These are phyloP conservation scores for Acipenser oxyrinchus DNA, from an alignment of 2,797 vertebrate genomes.

Conservation along the genomic window DNA sequence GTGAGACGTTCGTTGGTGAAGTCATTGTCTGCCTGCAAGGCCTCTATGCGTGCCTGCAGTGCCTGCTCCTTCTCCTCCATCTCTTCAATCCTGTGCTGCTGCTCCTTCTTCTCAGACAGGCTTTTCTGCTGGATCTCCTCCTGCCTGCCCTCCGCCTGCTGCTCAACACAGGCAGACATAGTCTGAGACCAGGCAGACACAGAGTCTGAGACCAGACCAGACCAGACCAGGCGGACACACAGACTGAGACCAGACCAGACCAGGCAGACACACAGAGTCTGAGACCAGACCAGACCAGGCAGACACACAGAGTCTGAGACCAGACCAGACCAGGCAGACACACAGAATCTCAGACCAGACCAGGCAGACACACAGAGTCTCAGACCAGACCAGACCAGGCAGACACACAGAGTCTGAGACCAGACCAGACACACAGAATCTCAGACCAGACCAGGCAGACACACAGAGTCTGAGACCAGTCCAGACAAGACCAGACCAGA, in stretches of 20 bases:
- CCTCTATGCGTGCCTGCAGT: slow-evolving; percentile 94
- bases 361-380: too few relatives aligned
- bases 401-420: too few relatives aligned
- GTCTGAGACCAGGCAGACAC: slow-evolving; percentile 6
- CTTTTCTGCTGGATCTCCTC: slow-evolving; percentile 91
- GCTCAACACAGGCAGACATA: slow-evolving; percentile 18
- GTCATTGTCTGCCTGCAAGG: slow-evolving; percentile 95
- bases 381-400: too few relatives aligned
- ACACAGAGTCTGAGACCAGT: too few relatives aligned
- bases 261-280: neutral
- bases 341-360: neutral
- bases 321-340: neutral
- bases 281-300: neutral
- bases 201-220: neutral
- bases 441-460: too few relatives aligned
- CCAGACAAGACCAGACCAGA: neutral
- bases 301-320: neutral
- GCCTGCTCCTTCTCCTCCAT: slow-evolving; percentile 98
- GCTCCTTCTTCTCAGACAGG: slow-evolving; percentile 81
- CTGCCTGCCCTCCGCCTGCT: slow-evolving; percentile 84
- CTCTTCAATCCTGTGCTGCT: slow-evolving; percentile 87
- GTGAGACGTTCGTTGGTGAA: slow-evolving; percentile 93
- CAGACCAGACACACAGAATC: too few relatives aligned
- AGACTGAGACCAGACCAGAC: neutral
- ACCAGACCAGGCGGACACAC: neutral